Conservation (phyloP, 2,888 invertebrate genomes). For the Callimorpha dominula region DNA sequence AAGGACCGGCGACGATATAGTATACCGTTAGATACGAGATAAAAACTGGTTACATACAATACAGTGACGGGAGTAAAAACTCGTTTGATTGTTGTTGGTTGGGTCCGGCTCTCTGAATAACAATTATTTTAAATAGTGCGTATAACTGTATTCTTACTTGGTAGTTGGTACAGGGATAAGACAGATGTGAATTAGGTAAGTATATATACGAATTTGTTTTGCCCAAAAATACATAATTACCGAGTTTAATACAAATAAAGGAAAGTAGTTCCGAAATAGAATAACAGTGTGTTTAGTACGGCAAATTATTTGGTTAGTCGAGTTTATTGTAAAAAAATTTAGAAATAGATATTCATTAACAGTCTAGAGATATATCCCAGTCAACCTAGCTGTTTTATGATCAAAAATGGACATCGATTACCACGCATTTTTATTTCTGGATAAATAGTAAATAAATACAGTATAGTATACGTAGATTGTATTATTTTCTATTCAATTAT, state of each 20-base stretch:
- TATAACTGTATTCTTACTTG: constrained; percentile 20
- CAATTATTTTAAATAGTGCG: background rate
- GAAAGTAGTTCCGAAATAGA: background rate
- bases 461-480: too few relatives aligned
- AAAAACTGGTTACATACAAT: constrained; percentile 52
- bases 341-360: too few relatives aligned
- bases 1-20: constrained; percentile 63
- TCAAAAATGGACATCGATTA: too few relatives aligned
- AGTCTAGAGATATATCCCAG: too few relatives aligned
- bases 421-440: too few relatives aligned
- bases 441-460: too few relatives aligned
- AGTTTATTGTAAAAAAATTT: too few relatives aligned
- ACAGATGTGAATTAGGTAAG: background rate
- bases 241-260: background rate
- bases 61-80: constrained; percentile 44
- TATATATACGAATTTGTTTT: background rate
- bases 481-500: too few relatives aligned
- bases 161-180: constrained; percentile 16
- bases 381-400: too few relatives aligned
- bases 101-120: constrained; percentile 25
- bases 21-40: constrained; percentile 68
- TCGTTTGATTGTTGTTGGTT: constrained; percentile 48
- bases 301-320: too few relatives aligned
- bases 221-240: background rate
- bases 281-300: too few relatives aligned